phyloP scores from a whole-genome alignment of 1,140 invertebrate genomes.

The Cyrtorhinus lividipennis region DNA sequence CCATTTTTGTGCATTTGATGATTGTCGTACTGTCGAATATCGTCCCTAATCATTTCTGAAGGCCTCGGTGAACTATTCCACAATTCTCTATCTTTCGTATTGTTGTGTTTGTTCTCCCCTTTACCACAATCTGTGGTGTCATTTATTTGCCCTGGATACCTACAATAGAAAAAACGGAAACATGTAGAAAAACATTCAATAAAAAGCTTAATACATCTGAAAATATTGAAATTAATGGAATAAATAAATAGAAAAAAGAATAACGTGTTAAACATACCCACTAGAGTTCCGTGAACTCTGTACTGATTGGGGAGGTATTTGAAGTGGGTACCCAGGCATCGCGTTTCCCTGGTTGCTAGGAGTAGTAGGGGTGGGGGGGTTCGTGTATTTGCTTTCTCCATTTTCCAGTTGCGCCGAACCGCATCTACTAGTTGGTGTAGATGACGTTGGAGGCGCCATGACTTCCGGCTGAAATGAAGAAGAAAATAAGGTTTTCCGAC shows the following conservation, averaged over 20 bases:
- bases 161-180: no score
- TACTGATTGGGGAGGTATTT: constrained; percentile 58
- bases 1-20: neutral
- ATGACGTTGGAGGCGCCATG: constrained; percentile 38
- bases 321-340: constrained; percentile 89
- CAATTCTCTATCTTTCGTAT: constrained; percentile 25
- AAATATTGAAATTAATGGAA: no score
- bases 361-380: constrained; percentile 26
- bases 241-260: no score
- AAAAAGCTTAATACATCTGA: no score
- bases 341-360: constrained; percentile 65
- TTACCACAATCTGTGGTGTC: constrained; percentile 42
- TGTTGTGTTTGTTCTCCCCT: constrained; percentile 35
- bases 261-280: constrained; percentile 30
- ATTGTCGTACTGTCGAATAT: neutral
- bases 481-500: no score
- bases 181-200: no score
- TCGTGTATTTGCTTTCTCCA: constrained; percentile 20
- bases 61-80: constrained; percentile 12
- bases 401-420: constrained; percentile 34
- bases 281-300: constrained; percentile 90
- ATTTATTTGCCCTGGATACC: constrained; percentile 57
- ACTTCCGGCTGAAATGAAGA: constrained; percentile 33
- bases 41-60: neutral
- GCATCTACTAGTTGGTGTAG: constrained; percentile 40